Conservation (phyloP, 2,888 invertebrate genomes). For the Lydus trimaculatus region DNA sequence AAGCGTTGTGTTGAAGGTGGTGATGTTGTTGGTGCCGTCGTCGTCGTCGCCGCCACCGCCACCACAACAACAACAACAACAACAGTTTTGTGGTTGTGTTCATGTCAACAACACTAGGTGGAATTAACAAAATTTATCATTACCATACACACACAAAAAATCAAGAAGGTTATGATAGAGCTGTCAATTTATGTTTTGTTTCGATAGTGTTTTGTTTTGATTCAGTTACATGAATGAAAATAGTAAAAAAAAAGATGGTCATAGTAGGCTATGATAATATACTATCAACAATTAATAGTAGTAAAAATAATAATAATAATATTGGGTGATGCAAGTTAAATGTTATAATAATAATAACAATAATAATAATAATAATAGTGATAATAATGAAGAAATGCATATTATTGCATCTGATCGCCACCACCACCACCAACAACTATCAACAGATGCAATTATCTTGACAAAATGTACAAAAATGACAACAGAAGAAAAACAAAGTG, state of each 20-base stretch:
- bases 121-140: slow-evolving; percentile 37
- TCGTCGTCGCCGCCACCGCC: not conserved
- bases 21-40: slow-evolving; percentile 34
- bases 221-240: not conserved
- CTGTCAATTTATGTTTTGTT: not conserved
- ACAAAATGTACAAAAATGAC: slow-evolving; percentile 75
- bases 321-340: not conserved
- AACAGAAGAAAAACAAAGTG: slow-evolving; percentile 71
- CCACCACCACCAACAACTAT: slow-evolving; percentile 66
- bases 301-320: too few species aligned
- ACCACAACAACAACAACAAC: slow-evolving; percentile 29
- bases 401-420: slow-evolving; percentile 58
- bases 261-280: not conserved
- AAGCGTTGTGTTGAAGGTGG: slow-evolving; percentile 44
- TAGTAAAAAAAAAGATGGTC: not conserved
- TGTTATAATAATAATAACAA: not conserved
- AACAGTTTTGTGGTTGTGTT: slow-evolving; percentile 46
- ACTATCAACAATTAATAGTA: not conserved
- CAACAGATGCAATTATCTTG: slow-evolving; percentile 67
- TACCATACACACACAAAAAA: slow-evolving; percentile 44
- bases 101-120: slow-evolving; percentile 51
- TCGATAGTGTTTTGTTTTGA: not conserved
- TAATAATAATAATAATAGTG: not conserved
- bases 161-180: slow-evolving; percentile 9
- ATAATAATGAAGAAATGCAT: slow-evolving; percentile 65